Conservation (phyloP, 92 coral and sea anemone species). For the Epizoanthus stellaris region DNA sequence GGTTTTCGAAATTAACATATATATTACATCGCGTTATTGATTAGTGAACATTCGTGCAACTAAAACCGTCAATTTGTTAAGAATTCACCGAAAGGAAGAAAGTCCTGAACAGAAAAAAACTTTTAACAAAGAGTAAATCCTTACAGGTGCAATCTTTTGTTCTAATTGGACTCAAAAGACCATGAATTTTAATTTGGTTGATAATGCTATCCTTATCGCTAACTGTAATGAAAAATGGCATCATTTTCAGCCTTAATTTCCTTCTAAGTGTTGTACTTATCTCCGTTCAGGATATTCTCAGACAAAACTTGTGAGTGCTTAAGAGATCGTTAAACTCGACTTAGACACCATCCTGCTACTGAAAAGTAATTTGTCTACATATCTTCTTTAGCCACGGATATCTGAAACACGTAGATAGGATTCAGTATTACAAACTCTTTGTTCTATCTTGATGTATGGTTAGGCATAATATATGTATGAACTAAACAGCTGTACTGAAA, state of each 20-base stretch:
- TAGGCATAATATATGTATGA: slow-evolving; percentile 22
- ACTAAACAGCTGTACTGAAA: slow-evolving; percentile 25
- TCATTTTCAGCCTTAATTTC: slow-evolving; percentile 40
- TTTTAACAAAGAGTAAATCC: slow-evolving; percentile 42
- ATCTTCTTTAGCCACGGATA: slow-evolving; percentile 13
- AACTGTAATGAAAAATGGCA: slow-evolving; percentile 26
- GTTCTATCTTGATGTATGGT: slow-evolving; percentile 27
- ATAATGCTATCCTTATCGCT: slow-evolving; percentile 34
- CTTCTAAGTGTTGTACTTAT: slow-evolving; percentile 28
- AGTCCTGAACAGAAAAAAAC: slow-evolving; percentile 9
- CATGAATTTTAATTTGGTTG: slow-evolving; percentile 42
- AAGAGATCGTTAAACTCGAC: slow-evolving; percentile 31
- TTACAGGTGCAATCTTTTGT: slow-evolving; percentile 46
- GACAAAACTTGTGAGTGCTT: slow-evolving; percentile 35
- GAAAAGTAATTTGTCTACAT: slow-evolving; percentile 4
- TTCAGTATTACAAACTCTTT: neutral
- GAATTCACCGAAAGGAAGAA: slow-evolving; percentile 31
- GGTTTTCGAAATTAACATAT: slow-evolving; percentile 21
- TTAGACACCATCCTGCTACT: slow-evolving; percentile 14
- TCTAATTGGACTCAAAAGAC: slow-evolving; percentile 29
- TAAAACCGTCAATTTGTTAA: slow-evolving; percentile 38
- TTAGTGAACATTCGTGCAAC: slow-evolving; percentile 14
- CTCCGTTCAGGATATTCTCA: slow-evolving; percentile 38
- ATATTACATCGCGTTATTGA: slow-evolving; percentile 30
- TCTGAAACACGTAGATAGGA: slow-evolving; percentile 17